phyloP scores from a whole-genome alignment of 2,888 invertebrate genomes.

The Desoria tigrina region DNA sequence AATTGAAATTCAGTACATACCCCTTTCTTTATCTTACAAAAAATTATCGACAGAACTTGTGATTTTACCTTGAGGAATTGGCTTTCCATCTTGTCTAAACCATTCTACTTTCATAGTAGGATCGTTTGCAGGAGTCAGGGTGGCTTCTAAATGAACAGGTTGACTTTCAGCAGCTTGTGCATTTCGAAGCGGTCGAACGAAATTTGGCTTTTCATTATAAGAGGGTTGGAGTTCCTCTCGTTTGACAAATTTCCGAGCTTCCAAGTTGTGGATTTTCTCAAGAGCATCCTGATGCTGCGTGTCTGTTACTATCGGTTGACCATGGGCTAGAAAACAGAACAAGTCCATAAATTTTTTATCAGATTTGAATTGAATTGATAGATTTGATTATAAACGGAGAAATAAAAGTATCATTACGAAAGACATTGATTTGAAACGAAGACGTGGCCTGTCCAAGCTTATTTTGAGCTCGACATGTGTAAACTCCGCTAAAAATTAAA shows the following conservation, averaged over 20 bases:
- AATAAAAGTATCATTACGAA: constrained; percentile 64
- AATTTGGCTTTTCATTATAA: constrained; percentile 82
- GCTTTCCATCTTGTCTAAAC: constrained; percentile 87
- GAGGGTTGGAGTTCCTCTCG: constrained; percentile 57
- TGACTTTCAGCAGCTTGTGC: constrained; percentile 81
- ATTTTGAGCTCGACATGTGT: constrained; percentile 84
- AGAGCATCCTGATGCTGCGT: constrained; percentile 91
- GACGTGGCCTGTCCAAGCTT: constrained; percentile 80
- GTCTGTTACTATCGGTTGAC: constrained; percentile 59
- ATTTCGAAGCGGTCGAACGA: constrained; percentile 83
- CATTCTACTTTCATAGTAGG: constrained; percentile 98
- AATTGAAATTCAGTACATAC: no score
- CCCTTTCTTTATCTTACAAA: background rate
- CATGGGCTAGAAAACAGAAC: background rate
- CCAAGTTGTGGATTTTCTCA: constrained; percentile 88
- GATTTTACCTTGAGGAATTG: constrained; percentile 74
- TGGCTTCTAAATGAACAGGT: constrained; percentile 89
- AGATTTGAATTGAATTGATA: constrained; percentile 7
- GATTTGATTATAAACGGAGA: constrained; percentile 6
- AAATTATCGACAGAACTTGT: background rate
- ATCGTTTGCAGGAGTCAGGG: constrained; percentile 94
- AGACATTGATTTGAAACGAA: constrained; percentile 76
- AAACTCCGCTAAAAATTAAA: constrained; percentile 55
- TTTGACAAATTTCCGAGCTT: constrained; percentile 56
- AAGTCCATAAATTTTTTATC: no score